Evolutionary conservation across 2,797 vertebrate genomes (phyloP).

Genomic region (Clarias laeviceps): DNA sequence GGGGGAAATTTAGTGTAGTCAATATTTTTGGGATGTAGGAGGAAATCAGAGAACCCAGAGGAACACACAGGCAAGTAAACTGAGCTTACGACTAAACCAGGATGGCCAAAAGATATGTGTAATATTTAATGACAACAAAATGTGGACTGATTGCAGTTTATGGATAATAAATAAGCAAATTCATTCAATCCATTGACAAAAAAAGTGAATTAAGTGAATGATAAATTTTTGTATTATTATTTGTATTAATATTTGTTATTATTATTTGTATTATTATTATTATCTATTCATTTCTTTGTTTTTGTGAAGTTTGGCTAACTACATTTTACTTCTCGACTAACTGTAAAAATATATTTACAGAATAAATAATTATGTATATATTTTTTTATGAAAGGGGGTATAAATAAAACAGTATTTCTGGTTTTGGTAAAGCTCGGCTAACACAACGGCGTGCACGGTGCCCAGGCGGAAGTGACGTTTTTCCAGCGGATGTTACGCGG

Average conservation of each 20-base stretch:
- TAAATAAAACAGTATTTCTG: not conserved
- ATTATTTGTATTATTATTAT: not conserved
- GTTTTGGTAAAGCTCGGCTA: not conserved
- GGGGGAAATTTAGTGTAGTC: not conserved
- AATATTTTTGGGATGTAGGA: not conserved
- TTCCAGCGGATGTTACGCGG: constrained; percentile 40
- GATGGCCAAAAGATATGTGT: not conserved
- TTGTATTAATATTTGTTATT: too few species aligned
- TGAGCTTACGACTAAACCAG: not conserved
- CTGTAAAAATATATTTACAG: too few species aligned
- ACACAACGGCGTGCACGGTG: not conserved
- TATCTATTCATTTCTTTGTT: too few species aligned
- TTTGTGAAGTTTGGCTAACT: too few species aligned
- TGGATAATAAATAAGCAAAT: not conserved
- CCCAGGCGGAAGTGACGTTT: constrained; percentile 42
- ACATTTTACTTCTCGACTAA: too few species aligned
- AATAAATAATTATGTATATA: too few species aligned
- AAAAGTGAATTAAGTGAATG: not conserved
- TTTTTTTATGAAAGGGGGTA: too few species aligned
- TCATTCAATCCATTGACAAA: not conserved
- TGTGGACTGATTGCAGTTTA: not conserved
- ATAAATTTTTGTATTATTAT: not conserved
- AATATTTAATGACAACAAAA: not conserved
- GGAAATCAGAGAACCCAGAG: not conserved
- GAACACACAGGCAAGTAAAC: not conserved